Evolutionary conservation across 2,888 invertebrate genomes (phyloP).

Genomic region (Volucella zonaria): DNA sequence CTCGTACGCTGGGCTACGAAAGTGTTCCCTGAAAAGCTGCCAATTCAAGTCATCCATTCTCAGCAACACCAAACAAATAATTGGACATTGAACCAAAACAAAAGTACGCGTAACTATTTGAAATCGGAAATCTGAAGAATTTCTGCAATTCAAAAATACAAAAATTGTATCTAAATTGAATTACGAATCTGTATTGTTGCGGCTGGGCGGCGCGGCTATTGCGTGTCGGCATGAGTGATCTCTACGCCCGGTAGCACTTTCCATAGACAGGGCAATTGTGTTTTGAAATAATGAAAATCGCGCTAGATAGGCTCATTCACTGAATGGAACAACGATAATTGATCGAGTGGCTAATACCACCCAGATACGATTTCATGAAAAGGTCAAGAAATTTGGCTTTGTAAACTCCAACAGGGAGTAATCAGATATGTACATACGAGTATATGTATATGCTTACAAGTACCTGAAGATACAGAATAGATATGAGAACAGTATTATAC

Average conservation of each 20-base stretch:
- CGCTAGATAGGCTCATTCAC: slow-evolving; percentile 37
- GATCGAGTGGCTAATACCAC: slow-evolving; percentile 68
- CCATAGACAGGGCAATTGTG: slow-evolving; percentile 49
- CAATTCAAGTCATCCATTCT: slow-evolving; percentile 36
- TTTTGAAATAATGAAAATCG: slow-evolving; percentile 27
- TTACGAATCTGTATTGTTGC: slow-evolving; percentile 17
- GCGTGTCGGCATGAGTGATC: slow-evolving; percentile 44
- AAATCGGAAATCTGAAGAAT: slow-evolving; percentile 24
- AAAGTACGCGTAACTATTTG: slow-evolving; percentile 1
- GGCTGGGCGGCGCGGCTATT: slow-evolving; percentile 4
- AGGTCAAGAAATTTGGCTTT: slow-evolving; percentile 41
- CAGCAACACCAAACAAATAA: slow-evolving; percentile 9
- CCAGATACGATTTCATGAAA: slow-evolving; percentile 41
- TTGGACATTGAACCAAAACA: slow-evolving; percentile 29
- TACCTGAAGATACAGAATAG: slow-evolving; percentile 10
- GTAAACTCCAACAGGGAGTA: slow-evolving; percentile 25
- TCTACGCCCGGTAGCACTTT: slow-evolving; percentile 47
- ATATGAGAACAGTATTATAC: background rate
- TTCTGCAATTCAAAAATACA: slow-evolving; percentile 35
- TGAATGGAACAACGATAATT: slow-evolving; percentile 52
- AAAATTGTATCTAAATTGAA: slow-evolving; percentile 44
- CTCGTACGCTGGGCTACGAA: slow-evolving; percentile 9
- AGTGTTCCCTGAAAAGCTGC: slow-evolving; percentile 31
- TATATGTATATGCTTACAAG: background rate
- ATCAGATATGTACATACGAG: background rate